A percentile compares a stretch with the other conserved stretches of the same genome.
phyloP scores from a whole-genome alignment of 2,888 invertebrate species.

The Drosophila acutilabella region DNA sequence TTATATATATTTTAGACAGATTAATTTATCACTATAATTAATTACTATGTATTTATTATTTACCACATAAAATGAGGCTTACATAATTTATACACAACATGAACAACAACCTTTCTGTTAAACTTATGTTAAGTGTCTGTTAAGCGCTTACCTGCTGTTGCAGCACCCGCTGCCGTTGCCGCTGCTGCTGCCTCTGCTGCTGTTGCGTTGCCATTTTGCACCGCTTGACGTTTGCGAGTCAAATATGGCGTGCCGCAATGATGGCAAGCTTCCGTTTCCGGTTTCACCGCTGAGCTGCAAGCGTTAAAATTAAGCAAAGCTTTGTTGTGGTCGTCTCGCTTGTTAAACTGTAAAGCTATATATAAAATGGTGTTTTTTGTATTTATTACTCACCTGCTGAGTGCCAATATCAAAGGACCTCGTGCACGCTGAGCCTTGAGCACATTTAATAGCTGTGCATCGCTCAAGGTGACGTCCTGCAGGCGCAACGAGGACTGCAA shows the following conservation, averaged over 20 bases:
- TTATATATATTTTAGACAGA: no score
- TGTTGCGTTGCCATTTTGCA: slow-evolving; percentile 30
- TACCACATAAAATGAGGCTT: no score
- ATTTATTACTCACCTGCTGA: slow-evolving; percentile 78
- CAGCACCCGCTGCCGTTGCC: neutral
- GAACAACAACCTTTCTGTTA: neutral
- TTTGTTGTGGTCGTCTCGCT: neutral
- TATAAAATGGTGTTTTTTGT: neutral
- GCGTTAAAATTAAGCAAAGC: slow-evolving; percentile 28
- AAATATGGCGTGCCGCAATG: slow-evolving; percentile 71
- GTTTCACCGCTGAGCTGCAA: slow-evolving; percentile 32
- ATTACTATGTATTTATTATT: no score
- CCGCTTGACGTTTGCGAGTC: slow-evolving; percentile 35
- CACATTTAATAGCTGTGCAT: slow-evolving; percentile 68
- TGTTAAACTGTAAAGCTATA: no score
- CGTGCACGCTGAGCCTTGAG: slow-evolving; percentile 71
- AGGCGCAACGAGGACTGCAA: slow-evolving; percentile 71
- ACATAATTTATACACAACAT: no score
- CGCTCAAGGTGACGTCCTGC: slow-evolving; percentile 70
- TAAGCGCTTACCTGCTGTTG: slow-evolving; percentile 6
- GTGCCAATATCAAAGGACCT: slow-evolving; percentile 78
- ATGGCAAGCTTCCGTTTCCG: slow-evolving; percentile 49
- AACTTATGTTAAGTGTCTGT: slow-evolving; percentile 4
- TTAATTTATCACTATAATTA: no score
- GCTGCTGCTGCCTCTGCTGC: slow-evolving; percentile 22